These are phyloP conservation scores for Turnix velox DNA, from an alignment of 2,113 vertebrate genomes.

Conservation along the genomic window DNA sequence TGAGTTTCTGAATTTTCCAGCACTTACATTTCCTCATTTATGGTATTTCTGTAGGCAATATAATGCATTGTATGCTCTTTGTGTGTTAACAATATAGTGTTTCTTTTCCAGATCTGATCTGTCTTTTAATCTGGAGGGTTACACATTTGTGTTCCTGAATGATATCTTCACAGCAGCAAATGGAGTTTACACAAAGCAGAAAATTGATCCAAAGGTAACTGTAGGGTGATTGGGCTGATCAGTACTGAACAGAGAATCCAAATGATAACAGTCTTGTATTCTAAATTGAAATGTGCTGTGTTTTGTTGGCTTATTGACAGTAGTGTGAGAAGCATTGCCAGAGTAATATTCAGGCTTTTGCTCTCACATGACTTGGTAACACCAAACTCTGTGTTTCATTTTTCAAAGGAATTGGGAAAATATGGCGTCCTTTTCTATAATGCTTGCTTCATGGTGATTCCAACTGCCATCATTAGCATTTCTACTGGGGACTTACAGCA, in stretches of 20 bases:
- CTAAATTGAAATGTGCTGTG: background rate
- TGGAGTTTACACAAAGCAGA: constrained; percentile 89
- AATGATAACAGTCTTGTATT: background rate
- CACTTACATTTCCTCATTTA: background rate
- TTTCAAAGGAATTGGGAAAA: constrained; percentile 83
- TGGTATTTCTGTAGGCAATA: background rate
- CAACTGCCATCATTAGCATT: constrained; percentile 78
- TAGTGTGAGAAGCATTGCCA: background rate
- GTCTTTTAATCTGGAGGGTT: constrained; percentile 85
- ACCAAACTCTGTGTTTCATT: background rate
- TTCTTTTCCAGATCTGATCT: constrained; percentile 83
- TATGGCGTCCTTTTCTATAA: constrained; percentile 94
- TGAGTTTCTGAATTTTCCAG: background rate
- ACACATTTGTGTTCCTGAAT: constrained; percentile 85
- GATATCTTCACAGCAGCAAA: constrained; percentile 89
- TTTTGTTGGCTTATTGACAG: background rate
- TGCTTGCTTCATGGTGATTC: constrained; percentile 85
- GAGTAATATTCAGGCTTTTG: background rate
- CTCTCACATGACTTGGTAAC: background rate
- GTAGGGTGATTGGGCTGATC: background rate
- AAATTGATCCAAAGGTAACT: constrained; percentile 84
- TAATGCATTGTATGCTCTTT: background rate
- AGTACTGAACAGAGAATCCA: background rate
- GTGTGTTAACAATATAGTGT: background rate
- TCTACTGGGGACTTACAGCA: constrained; percentile 84